Percentiles rank a stretch among this genome's conserved stretches.
These are phyloP conservation scores for Conistra vaccinii DNA, from an alignment of 2,888 invertebrate species.

Conservation along the genomic window DNA sequence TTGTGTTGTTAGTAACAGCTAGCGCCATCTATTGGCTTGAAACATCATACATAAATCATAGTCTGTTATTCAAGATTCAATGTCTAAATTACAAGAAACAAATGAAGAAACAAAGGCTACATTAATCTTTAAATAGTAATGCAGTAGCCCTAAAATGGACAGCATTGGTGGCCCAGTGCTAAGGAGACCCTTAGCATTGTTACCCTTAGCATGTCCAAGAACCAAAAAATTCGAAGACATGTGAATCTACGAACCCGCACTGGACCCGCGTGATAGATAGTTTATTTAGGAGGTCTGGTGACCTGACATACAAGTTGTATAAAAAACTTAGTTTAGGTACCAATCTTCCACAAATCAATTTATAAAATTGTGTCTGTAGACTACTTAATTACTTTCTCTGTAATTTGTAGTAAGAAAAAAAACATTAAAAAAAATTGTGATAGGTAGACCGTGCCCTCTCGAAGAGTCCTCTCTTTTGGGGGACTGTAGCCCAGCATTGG, in stretches of 20 bases:
- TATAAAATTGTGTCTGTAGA: too few relatives aligned
- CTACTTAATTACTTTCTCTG: too few relatives aligned
- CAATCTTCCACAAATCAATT: too few relatives aligned
- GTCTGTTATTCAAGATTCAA: not conserved
- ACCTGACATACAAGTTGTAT: too few relatives aligned
- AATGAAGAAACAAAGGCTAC: not conserved
- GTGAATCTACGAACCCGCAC: not conserved
- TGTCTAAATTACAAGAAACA: not conserved
- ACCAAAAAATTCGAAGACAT: not conserved
- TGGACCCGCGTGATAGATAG: not conserved
- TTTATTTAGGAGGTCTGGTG: too few relatives aligned
- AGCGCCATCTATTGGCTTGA: slow-evolving; percentile 33
- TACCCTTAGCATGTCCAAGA: not conserved
- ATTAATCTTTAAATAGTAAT: not conserved
- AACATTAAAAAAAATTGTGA: too few relatives aligned
- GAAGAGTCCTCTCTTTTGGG: too few relatives aligned
- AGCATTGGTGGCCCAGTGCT: not conserved
- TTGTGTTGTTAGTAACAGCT: too few relatives aligned
- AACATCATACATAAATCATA: not conserved
- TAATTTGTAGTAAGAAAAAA: too few relatives aligned
- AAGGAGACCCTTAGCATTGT: too few relatives aligned
- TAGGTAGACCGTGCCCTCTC: too few relatives aligned
- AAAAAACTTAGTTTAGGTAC: too few relatives aligned
- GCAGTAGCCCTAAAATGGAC: not conserved
- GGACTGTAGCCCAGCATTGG: not conserved